phyloP scores from a whole-genome alignment of 2,113 vertebrate species.

The Otis tarda region DNA sequence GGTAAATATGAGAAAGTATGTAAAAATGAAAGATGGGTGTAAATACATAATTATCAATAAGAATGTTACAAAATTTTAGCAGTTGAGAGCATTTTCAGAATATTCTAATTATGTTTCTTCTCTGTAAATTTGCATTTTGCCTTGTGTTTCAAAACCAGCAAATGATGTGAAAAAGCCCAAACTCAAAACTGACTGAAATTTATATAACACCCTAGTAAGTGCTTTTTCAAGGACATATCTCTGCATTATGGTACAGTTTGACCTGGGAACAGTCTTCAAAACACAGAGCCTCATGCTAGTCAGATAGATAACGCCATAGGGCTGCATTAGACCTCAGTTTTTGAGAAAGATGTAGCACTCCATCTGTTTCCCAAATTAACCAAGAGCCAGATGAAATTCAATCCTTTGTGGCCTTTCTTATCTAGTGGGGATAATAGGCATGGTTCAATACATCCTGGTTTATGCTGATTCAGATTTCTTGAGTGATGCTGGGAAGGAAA shows the following conservation, averaged over 20 bases:
- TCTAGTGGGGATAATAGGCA: constrained; percentile 42
- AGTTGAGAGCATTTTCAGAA: not conserved
- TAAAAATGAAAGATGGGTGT: not conserved
- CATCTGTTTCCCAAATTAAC: constrained; percentile 46
- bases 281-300: not conserved
- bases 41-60: not conserved
- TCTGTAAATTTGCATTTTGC: not conserved
- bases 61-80: not conserved
- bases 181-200: not conserved
- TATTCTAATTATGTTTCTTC: not conserved
- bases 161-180: not conserved
- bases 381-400: constrained; percentile 29
- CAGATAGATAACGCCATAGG: not conserved
- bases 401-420: constrained; percentile 23
- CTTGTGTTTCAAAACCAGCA: not conserved
- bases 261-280: not conserved
- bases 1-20: not conserved
- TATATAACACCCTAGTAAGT: not conserved
- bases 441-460: not conserved
- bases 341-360: constrained; percentile 33
- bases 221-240: not conserved
- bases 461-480: constrained; percentile 40
- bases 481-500: not conserved
- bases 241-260: not conserved
- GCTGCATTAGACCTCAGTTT: constrained; percentile 24